Conservation (phyloP, 2,797 vertebrate genomes). For the Centropyge bicolor region DNA sequence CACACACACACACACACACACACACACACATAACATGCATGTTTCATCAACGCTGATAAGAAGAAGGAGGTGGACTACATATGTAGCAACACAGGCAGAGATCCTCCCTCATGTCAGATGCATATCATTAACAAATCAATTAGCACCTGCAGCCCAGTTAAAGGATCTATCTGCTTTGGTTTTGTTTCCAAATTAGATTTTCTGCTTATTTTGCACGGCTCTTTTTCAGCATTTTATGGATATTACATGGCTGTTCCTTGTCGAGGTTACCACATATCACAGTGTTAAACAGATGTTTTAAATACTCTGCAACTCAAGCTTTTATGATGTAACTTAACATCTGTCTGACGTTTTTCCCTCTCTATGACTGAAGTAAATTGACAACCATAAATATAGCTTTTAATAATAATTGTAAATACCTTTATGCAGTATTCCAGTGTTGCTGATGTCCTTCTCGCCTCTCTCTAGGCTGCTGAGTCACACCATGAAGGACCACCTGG, state of each 20-base stretch:
- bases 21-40: slow-evolving; percentile 65
- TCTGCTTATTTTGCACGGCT: slow-evolving; percentile 78
- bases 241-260: slow-evolving; percentile 69
- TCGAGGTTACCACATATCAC: slow-evolving; percentile 17
- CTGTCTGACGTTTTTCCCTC: neutral
- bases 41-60: slow-evolving; percentile 92
- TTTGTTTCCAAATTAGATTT: slow-evolving; percentile 80
- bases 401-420: neutral
- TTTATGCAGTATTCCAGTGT: neutral
- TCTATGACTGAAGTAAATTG: neutral
- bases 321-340: slow-evolving; percentile 21
- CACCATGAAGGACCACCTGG: slow-evolving; percentile 99
- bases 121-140: slow-evolving; percentile 88
- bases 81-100: slow-evolving; percentile 78
- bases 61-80: slow-evolving; percentile 70
- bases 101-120: slow-evolving; percentile 85
- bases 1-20: slow-evolving; percentile 8
- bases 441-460: slow-evolving; percentile 51
- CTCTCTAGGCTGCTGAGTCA: slow-evolving; percentile 93
- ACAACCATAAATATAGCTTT: neutral
- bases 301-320: slow-evolving; percentile 24
- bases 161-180: slow-evolving; percentile 52
- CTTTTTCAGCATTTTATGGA: slow-evolving; percentile 68
- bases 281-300: slow-evolving; percentile 54
- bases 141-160: slow-evolving; percentile 69